Percentiles rank a stretch among this genome's conserved stretches.
Conservation (phyloP, 2,113 vertebrate genomes). For the Salvator merianae region DNA sequence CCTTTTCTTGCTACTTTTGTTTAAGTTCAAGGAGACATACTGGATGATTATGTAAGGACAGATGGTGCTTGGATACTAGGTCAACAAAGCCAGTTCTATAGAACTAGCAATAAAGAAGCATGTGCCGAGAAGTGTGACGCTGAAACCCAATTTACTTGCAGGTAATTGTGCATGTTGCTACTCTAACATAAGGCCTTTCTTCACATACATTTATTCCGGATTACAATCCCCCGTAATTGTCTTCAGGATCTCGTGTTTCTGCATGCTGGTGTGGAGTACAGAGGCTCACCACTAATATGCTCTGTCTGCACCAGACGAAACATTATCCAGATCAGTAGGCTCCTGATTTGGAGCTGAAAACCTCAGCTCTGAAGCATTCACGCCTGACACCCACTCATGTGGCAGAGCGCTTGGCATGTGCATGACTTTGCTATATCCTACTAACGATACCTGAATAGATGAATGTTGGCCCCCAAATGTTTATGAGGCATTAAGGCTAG, state of each 20-base stretch:
- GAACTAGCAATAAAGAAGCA: slow-evolving; percentile 35
- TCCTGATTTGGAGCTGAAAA: too few relatives aligned
- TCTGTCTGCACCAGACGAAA: too few relatives aligned
- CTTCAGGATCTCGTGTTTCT: too few relatives aligned
- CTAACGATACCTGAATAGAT: background rate
- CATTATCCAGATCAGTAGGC: too few relatives aligned
- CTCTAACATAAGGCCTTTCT: too few relatives aligned
- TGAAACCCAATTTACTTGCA: slow-evolving; percentile 74
- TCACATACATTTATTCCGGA: too few relatives aligned
- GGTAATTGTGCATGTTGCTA: slow-evolving; percentile 56
- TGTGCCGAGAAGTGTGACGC: slow-evolving; percentile 72
- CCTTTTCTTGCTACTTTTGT: background rate
- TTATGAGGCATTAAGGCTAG: background rate
- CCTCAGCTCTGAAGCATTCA: too few relatives aligned
- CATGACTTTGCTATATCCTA: background rate
- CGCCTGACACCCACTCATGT: too few relatives aligned
- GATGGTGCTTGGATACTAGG: slow-evolving; percentile 70
- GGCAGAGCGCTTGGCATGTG: too few relatives aligned
- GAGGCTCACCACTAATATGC: too few relatives aligned
- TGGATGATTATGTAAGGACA: slow-evolving; percentile 71
- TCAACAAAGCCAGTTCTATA: slow-evolving; percentile 38
- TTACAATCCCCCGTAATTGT: too few relatives aligned
- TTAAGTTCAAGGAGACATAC: slow-evolving; percentile 66
- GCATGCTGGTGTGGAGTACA: too few relatives aligned
- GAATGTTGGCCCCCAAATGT: background rate